Base-by-base conservation (phyloP, 2,113 vertebrate genomes). In the Oreochromis aureus region DNA sequence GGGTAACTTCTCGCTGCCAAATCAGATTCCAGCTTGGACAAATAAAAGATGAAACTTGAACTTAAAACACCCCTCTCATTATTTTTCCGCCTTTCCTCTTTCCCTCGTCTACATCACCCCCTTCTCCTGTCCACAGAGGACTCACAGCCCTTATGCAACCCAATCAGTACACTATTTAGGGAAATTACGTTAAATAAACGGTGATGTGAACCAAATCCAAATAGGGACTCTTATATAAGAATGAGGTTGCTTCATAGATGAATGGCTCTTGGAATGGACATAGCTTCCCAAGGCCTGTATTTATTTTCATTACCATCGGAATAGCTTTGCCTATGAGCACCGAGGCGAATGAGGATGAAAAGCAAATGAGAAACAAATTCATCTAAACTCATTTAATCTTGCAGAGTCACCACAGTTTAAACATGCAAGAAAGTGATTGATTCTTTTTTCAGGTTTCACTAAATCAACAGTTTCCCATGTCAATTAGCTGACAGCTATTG, bases 271-370 rank as follows among this genome's bases (percentile, higher is more conserved):
- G 95, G 96, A 97, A 1, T 89, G 63, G 93, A 95, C 94, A 91
- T 93, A 92, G 94, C 96, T 97, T 98, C 96, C 96, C 96, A 97
- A 97, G 95, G 91, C 85, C 91, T 95, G 95, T 97, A 95, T 97
- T 97, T 97, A 97, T 97, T 97, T 97, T 97, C 95, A 96, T 96
- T 96, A 94, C 93, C 94, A 85, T 96, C 94, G 93, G 94, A 97
- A 97, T 95, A 96, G 96, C 55, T 91, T 91, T 89, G 90, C 92
- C 96, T 95, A 94, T 83, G 87, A 91, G 93, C 94, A 59, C 63
- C 86, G 83, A 89, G 86, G 78, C 36, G 83, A 93, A 89, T 76
- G 85, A 71, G 81, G 86, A 91, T 36, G 4, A 87, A 86, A 34
- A 85, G 84, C 44, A 85, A 78, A 78, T 39, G 84, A 86, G 78